Evolutionary conservation across 2,113 vertebrate genomes (phyloP).

Genomic region (Otolemur garnettii): DNA sequence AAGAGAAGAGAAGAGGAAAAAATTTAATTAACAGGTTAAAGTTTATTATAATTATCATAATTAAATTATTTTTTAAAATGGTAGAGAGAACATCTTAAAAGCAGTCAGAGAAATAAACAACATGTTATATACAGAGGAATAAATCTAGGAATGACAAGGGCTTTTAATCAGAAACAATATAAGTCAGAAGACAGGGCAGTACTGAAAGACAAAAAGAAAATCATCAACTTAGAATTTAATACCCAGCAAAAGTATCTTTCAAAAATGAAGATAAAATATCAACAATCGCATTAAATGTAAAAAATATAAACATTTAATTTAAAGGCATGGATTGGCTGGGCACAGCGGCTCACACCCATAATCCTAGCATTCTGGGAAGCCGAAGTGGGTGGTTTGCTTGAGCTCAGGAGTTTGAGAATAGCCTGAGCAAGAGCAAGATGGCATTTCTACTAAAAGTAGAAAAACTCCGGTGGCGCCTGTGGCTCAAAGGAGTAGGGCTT

Average conservation of each 20-base stretch:
- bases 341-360: too few relatives aligned
- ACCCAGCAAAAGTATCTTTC: slow-evolving; percentile 51
- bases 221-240: slow-evolving; percentile 16
- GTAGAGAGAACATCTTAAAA: slow-evolving; percentile 21
- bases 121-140: neutral
- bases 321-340: neutral
- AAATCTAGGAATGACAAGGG: neutral
- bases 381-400: too few relatives aligned
- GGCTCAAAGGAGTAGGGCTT: too few relatives aligned
- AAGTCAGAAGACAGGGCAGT: neutral
- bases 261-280: slow-evolving; percentile 31
- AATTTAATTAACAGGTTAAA: neutral
- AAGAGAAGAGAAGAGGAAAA: neutral
- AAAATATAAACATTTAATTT: slow-evolving; percentile 11
- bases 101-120: neutral
- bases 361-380: too few relatives aligned
- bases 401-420: too few relatives aligned
- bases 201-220: neutral
- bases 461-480: too few relatives aligned
- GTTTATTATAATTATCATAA: neutral
- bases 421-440: too few relatives aligned
- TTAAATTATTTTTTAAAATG: neutral
- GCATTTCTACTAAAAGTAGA: too few relatives aligned
- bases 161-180: neutral
- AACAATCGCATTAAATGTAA: slow-evolving; percentile 37